A percentile compares a stretch with the other conserved stretches of the same genome.
These are phyloP conservation scores for Etia nguti DNA, from an alignment of 2,113 vertebrate genomes.

Conservation along the genomic window DNA sequence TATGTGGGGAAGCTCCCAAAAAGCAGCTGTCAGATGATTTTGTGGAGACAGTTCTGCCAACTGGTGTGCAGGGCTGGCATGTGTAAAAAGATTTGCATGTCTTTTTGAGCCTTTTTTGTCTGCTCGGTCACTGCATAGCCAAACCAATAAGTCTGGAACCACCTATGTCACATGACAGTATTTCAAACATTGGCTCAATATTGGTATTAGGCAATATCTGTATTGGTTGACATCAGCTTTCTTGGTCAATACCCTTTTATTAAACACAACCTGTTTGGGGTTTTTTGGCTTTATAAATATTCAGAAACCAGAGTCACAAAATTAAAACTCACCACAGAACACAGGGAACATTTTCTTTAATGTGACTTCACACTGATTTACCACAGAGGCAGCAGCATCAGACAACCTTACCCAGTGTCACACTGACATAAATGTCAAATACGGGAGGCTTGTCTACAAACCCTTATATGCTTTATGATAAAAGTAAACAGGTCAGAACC, in stretches of 20 bases:
- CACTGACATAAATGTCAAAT: neutral
- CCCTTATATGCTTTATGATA: neutral
- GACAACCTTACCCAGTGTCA: neutral
- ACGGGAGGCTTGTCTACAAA: neutral
- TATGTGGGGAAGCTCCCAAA: neutral
- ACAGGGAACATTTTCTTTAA: neutral
- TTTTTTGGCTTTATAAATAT: neutral
- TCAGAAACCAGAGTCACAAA: neutral
- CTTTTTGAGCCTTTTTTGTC: neutral
- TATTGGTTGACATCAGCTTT: neutral
- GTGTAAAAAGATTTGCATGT: accelerated
- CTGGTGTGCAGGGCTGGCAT: neutral
- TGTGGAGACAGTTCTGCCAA: neutral
- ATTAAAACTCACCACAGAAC: neutral
- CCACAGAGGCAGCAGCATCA: neutral
- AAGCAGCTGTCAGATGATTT: neutral
- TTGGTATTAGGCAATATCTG: neutral
- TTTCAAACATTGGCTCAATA: neutral
- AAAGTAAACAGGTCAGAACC: too few relatives aligned
- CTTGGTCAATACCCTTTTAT: neutral
- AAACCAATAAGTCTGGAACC: neutral
- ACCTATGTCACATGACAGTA: neutral
- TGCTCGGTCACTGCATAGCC: neutral
- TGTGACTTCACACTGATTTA: neutral
- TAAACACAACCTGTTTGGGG: neutral